Percentiles rank a stretch among this genome's conserved stretches.
phyloP scores from a whole-genome alignment of 2,888 invertebrate species.

The Abscondita cerata region DNA sequence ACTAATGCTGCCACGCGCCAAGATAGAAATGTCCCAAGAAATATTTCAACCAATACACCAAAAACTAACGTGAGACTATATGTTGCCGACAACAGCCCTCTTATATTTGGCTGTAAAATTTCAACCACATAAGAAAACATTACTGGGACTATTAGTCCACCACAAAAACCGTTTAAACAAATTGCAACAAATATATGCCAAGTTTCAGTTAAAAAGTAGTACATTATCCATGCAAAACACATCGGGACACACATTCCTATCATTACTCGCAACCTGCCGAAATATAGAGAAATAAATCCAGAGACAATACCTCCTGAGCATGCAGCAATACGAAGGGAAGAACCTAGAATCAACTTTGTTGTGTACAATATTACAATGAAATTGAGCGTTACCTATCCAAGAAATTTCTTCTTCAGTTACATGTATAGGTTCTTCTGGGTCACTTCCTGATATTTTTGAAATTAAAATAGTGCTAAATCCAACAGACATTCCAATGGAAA shows the following conservation, averaged over 20 bases:
- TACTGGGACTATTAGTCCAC: conserved; percentile 84
- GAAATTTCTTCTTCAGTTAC: conserved; percentile 71
- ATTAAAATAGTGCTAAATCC: conserved; percentile 84
- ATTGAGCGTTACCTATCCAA: conserved; percentile 75
- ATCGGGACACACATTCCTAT: conserved; percentile 78
- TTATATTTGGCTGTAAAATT: conserved; percentile 79
- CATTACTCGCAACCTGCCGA: conserved; percentile 79
- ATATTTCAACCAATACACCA: conserved; percentile 78
- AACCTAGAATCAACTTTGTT: conserved; percentile 64
- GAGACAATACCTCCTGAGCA: conserved; percentile 80
- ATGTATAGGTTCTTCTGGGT: conserved; percentile 54
- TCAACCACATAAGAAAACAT: conserved; percentile 86
- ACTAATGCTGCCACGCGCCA: conserved; percentile 77
- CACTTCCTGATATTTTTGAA: conserved; percentile 68
- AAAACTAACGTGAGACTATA: conserved; percentile 78
- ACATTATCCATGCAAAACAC: conserved; percentile 75
- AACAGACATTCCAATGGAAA: conserved; percentile 80
- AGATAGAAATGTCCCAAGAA: conserved; percentile 72
- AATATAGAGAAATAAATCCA: conserved; percentile 71
- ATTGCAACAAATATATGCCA: conserved; percentile 73
- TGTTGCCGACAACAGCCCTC: conserved; percentile 76
- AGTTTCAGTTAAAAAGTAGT: conserved; percentile 69
- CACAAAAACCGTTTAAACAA: conserved; percentile 75
- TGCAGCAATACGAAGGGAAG: conserved; percentile 79
- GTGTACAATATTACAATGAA: background rate